phyloP scores from a whole-genome alignment of 2,888 invertebrate species.

The Parelbella ahira region DNA sequence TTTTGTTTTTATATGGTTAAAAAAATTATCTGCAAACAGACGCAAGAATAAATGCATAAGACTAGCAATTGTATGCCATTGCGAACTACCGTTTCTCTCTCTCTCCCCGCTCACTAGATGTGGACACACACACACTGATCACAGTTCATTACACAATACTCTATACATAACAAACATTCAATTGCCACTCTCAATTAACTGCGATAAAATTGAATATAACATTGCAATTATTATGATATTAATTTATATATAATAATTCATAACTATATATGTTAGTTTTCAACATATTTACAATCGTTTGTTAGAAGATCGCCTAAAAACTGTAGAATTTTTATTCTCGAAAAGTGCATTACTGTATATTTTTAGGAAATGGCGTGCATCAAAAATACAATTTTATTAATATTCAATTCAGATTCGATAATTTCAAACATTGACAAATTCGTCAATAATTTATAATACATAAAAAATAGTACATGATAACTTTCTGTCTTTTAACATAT shows the following conservation, averaged over 20 bases:
- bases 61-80: slow-evolving; percentile 42
- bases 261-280: slow-evolving; percentile 40
- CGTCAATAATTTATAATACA: too few relatives aligned
- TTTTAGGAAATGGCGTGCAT: too few relatives aligned
- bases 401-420: too few relatives aligned
- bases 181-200: slow-evolving; percentile 41
- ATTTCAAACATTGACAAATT: too few relatives aligned
- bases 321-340: too few relatives aligned
- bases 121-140: slow-evolving; percentile 10
- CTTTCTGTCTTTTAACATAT: too few relatives aligned
- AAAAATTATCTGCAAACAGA: slow-evolving; percentile 53
- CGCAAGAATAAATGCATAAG: slow-evolving; percentile 45
- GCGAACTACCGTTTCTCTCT: neutral
- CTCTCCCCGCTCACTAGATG: neutral
- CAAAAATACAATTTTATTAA: too few relatives aligned
- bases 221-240: neutral
- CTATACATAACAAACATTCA: slow-evolving; percentile 36
- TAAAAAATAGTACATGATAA: too few relatives aligned
- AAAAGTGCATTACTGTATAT: too few relatives aligned
- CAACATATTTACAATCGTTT: slow-evolving; percentile 71
- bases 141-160: slow-evolving; percentile 6
- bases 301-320: too few relatives aligned
- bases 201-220: neutral
- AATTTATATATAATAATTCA: slow-evolving; percentile 27
- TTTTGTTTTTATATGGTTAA: slow-evolving; percentile 11